Conservation (phyloP, 1,140 invertebrate genomes). For the Hypothenemus hampei region DNA sequence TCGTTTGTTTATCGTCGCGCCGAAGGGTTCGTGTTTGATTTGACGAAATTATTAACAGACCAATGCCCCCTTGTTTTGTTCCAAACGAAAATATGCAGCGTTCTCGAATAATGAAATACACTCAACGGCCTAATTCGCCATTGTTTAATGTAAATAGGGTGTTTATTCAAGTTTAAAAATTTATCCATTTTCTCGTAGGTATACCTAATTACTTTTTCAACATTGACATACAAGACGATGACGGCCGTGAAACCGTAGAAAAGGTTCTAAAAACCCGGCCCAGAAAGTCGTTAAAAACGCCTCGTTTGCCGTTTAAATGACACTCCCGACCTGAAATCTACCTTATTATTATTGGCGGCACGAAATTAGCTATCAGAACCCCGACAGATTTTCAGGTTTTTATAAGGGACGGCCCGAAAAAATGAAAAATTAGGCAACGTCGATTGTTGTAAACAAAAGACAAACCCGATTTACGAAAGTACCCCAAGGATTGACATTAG, state of each 20-base stretch:
- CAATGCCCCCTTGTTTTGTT: too few relatives aligned
- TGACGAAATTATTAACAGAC: slow-evolving; percentile 3
- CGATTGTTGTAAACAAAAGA: too few relatives aligned
- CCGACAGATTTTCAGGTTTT: slow-evolving; percentile 7
- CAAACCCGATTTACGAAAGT: too few relatives aligned
- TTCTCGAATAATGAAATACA: too few relatives aligned
- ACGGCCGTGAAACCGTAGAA: slow-evolving; percentile 11
- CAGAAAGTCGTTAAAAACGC: slow-evolving; percentile 20
- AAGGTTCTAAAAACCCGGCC: slow-evolving; percentile 1
- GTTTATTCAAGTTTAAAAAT: too few relatives aligned
- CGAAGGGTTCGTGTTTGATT: slow-evolving; percentile 1
- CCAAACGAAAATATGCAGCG: too few relatives aligned
- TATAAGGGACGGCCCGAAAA: background rate
- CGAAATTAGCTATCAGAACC: slow-evolving; percentile 9
- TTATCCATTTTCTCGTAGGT: too few relatives aligned
- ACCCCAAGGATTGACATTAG: too few relatives aligned
- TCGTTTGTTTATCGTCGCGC: slow-evolving; percentile 14
- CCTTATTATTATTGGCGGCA: slow-evolving; percentile 12
- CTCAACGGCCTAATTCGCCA: background rate
- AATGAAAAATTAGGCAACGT: too few relatives aligned
- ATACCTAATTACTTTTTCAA: too few relatives aligned
- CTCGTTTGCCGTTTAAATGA: slow-evolving; percentile 19
- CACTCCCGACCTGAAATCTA: slow-evolving; percentile 3
- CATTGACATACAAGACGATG: slow-evolving; percentile 21
- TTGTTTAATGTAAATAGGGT: too few relatives aligned